These are phyloP conservation scores for Caerostris darwini DNA, from an alignment of 1,140 invertebrate genomes.

Conservation along the genomic window DNA sequence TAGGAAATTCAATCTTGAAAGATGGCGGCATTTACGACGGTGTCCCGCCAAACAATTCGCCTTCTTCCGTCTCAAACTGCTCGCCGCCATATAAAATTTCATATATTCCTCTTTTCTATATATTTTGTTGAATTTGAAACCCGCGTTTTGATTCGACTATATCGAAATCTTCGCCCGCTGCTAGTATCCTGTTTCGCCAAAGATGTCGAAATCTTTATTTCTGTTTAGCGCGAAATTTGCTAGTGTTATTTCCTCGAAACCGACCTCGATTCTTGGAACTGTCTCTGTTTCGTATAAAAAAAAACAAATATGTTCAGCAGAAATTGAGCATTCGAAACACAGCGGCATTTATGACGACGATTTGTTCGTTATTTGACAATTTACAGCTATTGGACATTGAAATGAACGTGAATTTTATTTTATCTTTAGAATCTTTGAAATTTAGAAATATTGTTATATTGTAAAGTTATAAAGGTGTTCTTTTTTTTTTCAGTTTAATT, in stretches of 20 bases:
- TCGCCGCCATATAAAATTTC: background rate
- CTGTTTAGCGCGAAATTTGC: background rate
- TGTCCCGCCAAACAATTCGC: background rate
- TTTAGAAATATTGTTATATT: no score
- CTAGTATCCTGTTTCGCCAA: background rate
- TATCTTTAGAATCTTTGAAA: no score
- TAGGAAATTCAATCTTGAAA: background rate
- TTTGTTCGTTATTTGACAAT: background rate
- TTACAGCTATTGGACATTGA: background rate
- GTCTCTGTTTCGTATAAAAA: background rate
- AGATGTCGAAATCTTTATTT: background rate
- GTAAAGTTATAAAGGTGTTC: no score
- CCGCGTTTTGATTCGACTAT: background rate
- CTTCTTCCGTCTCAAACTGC: background rate
- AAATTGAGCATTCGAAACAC: background rate
- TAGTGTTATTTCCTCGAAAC: background rate
- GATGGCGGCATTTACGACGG: background rate
- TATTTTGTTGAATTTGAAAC: background rate
- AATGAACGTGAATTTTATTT: background rate
- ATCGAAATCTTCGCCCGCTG: background rate
- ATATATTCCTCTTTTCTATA: background rate
- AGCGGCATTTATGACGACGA: background rate
- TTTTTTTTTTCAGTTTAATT: no score
- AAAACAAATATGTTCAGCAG: background rate
- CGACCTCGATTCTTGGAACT: background rate